A percentile compares a stretch with the other conserved stretches of the same genome.
Conservation (phyloP, 2,113 vertebrate species). For the Pangasianodon hypophthalmus region DNA sequence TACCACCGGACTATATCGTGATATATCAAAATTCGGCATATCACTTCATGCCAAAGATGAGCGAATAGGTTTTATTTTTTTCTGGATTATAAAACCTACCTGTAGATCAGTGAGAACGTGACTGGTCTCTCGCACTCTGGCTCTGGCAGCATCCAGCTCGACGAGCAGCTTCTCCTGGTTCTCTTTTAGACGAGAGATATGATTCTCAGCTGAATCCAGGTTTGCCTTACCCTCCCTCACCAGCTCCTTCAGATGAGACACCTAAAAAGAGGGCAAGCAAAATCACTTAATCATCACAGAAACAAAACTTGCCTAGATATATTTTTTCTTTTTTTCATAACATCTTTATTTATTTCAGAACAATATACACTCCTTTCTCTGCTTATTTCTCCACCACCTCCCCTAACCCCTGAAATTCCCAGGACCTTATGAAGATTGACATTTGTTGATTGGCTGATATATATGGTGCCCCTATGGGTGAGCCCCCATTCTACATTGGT, state of each 20-base stretch:
- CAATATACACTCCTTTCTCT: neutral
- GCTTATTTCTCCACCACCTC: neutral
- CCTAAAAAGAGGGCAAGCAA: constrained; percentile 66
- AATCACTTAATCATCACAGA: neutral
- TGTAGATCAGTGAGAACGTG: constrained; percentile 86
- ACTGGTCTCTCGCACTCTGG: constrained; percentile 85
- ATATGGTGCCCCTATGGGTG: neutral
- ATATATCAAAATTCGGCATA: too few relatives aligned
- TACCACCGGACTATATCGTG: neutral
- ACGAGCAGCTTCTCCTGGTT: constrained; percentile 88
- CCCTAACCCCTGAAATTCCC: neutral
- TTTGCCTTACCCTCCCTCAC: constrained; percentile 89
- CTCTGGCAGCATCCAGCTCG: constrained; percentile 85
- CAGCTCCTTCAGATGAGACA: constrained; percentile 86
- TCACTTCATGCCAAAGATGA: neutral
- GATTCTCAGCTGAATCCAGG: constrained; percentile 84
- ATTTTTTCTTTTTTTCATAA: too few relatives aligned
- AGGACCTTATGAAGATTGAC: neutral
- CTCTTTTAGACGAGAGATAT: constrained; percentile 87
- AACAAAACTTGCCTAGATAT: neutral
- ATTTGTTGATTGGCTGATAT: neutral
- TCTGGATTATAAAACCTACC: constrained; percentile 68
- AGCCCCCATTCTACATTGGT: neutral
- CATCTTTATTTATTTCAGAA: neutral
- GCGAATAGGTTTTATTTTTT: neutral